phyloP scores from a whole-genome alignment of 2,113 vertebrate species.

The Atlantisia rogersi region DNA sequence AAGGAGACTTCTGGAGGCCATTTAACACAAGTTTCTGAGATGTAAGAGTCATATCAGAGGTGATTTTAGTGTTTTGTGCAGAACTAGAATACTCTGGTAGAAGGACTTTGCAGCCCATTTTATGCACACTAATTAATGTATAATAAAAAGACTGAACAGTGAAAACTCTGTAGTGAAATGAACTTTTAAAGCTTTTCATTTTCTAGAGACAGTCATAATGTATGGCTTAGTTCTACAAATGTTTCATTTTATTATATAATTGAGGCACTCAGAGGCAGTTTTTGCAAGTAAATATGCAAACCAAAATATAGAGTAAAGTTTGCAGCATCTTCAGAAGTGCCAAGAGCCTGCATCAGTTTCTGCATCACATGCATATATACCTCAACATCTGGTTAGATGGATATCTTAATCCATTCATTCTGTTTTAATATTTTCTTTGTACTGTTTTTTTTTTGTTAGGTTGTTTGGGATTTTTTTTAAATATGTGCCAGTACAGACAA shows the following conservation, averaged over 20 bases:
- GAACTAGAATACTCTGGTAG: not conserved
- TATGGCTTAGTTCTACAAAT: not conserved
- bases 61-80: not conserved
- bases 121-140: not conserved
- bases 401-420: not conserved
- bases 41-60: not conserved
- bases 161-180: not conserved
- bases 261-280: not conserved
- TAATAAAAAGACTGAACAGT: not conserved
- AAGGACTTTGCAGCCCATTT: not conserved
- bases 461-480: not conserved
- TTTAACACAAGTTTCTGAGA: not conserved
- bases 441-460: not conserved
- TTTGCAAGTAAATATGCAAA: not conserved
- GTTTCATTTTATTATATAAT: not conserved
- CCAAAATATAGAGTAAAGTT: not conserved
- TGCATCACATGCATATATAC: accelerated
- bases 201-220: not conserved
- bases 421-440: not conserved
- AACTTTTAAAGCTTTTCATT: not conserved
- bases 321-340: not conserved
- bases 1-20: not conserved
- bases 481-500: not conserved
- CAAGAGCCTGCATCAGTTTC: not conserved
- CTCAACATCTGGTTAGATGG: not conserved